Evolutionary conservation across 2,888 invertebrate genomes (phyloP).

Genomic region (Cenopis cana): DNA sequence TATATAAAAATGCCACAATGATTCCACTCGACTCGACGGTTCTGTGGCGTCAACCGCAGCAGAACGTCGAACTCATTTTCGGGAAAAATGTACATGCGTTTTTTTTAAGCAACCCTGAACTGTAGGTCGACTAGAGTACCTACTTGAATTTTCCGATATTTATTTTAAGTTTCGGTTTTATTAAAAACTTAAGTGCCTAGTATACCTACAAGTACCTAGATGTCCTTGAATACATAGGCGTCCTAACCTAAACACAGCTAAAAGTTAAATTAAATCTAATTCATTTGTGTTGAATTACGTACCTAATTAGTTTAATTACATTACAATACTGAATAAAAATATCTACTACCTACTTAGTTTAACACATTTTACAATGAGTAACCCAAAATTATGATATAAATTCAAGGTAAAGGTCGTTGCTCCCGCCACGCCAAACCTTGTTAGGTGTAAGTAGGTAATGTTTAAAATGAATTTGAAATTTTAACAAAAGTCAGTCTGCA

Average conservation of each 20-base stretch:
- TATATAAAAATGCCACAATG: conserved; percentile 14
- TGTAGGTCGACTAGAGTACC: neutral
- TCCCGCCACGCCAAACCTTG: conserved; percentile 12
- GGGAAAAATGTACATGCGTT: conserved; percentile 50
- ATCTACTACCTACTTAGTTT: no score
- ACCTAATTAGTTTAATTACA: no score
- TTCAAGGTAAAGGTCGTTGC: conserved; percentile 28
- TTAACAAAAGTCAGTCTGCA: conserved; percentile 15
- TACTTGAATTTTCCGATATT: neutral
- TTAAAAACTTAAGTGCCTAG: neutral
- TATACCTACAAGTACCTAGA: no score
- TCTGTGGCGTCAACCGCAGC: conserved; percentile 63
- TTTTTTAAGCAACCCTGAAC: conserved; percentile 4
- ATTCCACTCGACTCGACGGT: conserved; percentile 54
- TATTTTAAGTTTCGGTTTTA: neutral
- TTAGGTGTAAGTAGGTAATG: conserved; percentile 3
- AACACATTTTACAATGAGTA: neutral
- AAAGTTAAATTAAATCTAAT: neutral
- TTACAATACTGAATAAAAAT: no score
- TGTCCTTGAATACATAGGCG: neutral
- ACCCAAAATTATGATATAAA: conserved; percentile 18
- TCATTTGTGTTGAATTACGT: neutral
- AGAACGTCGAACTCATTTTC: conserved; percentile 53
- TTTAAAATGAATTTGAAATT: conserved; percentile 34
- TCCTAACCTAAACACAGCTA: neutral